Base-by-base conservation (phyloP, 2,888 invertebrate genomes). In the Rhyacophila evoluta region DNA sequence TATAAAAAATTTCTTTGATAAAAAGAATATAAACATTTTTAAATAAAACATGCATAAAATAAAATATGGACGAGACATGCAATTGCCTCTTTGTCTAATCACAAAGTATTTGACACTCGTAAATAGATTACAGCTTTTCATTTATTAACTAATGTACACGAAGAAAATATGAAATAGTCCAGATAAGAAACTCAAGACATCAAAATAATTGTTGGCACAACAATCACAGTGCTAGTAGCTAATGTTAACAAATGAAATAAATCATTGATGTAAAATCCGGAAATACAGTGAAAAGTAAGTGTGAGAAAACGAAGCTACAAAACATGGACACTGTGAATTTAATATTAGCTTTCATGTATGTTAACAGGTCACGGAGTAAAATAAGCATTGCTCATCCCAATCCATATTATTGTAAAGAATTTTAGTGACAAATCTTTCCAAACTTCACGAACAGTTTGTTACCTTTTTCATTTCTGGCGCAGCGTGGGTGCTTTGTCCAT, bases 401-500 rank as follows among this genome's bases (percentile, higher is more conserved):
- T 55, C 55, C 55, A 55, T 55, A 19, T 39, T 39, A 15, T 55
- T 55, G 19, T 55, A 55, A 19, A 19, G n/a, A 55, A 19, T 19
- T 25, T 55, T 25, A 55, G 10, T 55, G 55, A 55, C 55, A 55
- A 55, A 55, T 12, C 12, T 11, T 38, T 38, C n/a, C 2, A 6
- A 37, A 55, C 19, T 55, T 55, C 19, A 19, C 55, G 25, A 55
- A 19, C 19, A 19, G 19, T 25, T 25, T 80, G 74, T 83, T 82
- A 76, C 81, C 71, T 81, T 84, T 83, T 84, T 84, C 19, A 83
- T 83, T 38, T 83, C 79, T 79, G 82, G 83, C 74, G 78, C 29
- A 27, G 83, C 81, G 19, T 84, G 83, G 29, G 83, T 10, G 1
- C 33, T 67, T 3, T 74, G 70, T 75, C 70, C 73, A 69, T 75